Percentiles rank a stretch among this genome's conserved stretches.
Evolutionary conservation across 2,113 vertebrate genomes (phyloP).

Genomic region (Coturnix japonica): DNA sequence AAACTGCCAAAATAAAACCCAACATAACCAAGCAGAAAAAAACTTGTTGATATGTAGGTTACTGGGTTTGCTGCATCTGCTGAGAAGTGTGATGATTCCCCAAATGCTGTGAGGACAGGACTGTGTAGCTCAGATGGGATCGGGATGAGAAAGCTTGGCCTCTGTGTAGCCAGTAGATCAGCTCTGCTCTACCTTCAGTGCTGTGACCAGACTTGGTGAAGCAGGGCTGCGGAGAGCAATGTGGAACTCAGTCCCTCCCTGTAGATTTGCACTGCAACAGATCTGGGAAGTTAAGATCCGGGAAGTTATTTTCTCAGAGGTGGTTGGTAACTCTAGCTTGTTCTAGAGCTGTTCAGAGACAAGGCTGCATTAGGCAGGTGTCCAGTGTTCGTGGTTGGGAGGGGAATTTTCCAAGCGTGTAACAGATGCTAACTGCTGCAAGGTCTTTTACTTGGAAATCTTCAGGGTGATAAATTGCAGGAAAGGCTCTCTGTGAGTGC

Average conservation of each 20-base stretch:
- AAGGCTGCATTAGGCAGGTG: background rate
- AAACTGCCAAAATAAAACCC: background rate
- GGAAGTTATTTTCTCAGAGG: background rate
- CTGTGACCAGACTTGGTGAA: background rate
- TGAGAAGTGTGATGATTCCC: background rate
- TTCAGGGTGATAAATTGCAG: fast-evolving
- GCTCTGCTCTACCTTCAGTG: fast-evolving
- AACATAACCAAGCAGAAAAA: background rate
- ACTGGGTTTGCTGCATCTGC: fast-evolving
- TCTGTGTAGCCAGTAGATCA: background rate
- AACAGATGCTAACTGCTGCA: background rate
- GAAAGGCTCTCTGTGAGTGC: background rate
- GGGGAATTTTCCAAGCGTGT: background rate
- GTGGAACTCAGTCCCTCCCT: background rate
- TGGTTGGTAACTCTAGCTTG: background rate
- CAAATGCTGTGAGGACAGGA: fast-evolving
- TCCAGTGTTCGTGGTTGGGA: fast-evolving
- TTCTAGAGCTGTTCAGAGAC: fast-evolving
- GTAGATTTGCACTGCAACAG: background rate
- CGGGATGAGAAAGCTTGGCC: background rate
- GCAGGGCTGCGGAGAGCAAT: background rate
- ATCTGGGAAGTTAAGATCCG: background rate
- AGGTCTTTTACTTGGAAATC: fast-evolving
- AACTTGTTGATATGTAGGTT: background rate
- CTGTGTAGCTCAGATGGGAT: fast-evolving